Conservation (phyloP, 2,888 invertebrate genomes). For the Creontiades dilutus region DNA sequence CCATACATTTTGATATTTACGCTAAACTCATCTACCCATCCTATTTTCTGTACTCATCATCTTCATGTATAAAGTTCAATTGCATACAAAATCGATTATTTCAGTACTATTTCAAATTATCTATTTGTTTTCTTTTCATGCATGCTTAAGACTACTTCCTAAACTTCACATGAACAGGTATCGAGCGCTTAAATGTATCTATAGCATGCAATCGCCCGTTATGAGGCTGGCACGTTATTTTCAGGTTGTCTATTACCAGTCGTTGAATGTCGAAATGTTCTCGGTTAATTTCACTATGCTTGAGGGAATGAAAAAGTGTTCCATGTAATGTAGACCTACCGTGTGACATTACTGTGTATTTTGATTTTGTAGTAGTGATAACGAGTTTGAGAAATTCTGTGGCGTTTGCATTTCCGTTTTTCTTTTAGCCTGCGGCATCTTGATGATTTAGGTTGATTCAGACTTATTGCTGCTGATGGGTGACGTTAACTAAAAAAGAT, state of each 20-base stretch:
- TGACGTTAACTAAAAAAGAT: no score
- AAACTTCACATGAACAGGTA: conserved; percentile 74
- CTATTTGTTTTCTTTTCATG: conserved; percentile 72
- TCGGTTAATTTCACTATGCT: not conserved
- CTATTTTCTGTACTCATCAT: not conserved
- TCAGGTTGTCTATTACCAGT: conserved; percentile 27
- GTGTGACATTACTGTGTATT: no score
- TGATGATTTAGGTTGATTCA: no score
- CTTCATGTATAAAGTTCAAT: not conserved
- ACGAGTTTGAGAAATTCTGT: no score
- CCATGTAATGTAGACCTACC: no score
- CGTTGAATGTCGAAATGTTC: not conserved
- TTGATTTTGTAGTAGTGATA: no score
- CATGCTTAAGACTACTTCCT: conserved; percentile 73
- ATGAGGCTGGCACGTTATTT: conserved; percentile 46
- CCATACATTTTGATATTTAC: conserved; percentile 59
- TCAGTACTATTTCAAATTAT: conserved; percentile 44
- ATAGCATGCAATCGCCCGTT: conserved; percentile 47
- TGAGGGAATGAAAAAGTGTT: not conserved
- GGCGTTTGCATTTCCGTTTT: no score
- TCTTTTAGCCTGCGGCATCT: no score
- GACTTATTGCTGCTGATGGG: no score
- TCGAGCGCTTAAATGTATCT: conserved; percentile 48
- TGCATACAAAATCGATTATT: not conserved
- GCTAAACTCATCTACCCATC: not conserved